Conservation (phyloP, 1,140 invertebrate species). For the Pseudoatta argentina region DNA sequence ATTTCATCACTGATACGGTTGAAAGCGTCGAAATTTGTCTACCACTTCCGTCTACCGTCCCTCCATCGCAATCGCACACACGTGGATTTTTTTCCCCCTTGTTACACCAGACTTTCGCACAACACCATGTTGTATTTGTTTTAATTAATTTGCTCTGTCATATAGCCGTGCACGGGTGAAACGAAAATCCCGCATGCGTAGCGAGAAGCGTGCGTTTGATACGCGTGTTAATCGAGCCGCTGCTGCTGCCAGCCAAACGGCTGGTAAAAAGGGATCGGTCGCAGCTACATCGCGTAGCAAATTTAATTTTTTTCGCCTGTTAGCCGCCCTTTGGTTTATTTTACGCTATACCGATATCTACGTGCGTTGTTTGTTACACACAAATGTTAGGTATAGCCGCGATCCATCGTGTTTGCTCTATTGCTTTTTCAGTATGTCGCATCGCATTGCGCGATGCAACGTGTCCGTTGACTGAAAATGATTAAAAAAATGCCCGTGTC, state of each 20-base stretch:
- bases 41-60: background rate
- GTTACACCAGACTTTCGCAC: slow-evolving; percentile 25
- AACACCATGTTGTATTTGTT: slow-evolving; percentile 53
- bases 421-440: slow-evolving; percentile 57
- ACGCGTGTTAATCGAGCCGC: slow-evolving; percentile 55
- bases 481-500: slow-evolving; percentile 59
- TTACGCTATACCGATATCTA: slow-evolving; percentile 50
- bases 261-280: slow-evolving; percentile 50
- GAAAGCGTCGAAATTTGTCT: slow-evolving; percentile 31
- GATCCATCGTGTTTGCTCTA: slow-evolving; percentile 50
- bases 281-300: slow-evolving; percentile 54
- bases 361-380: slow-evolving; percentile 57
- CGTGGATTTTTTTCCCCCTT: no score
- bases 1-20: background rate
- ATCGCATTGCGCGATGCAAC: slow-evolving; percentile 19
- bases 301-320: slow-evolving; percentile 57
- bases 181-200: slow-evolving; percentile 35
- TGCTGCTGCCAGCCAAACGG: slow-evolving; percentile 31
- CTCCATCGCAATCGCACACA: background rate
- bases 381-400: slow-evolving; percentile 55
- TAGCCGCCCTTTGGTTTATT: slow-evolving; percentile 54
- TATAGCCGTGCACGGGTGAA: slow-evolving; percentile 4
- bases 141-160: slow-evolving; percentile 63
- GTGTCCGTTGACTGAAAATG: slow-evolving; percentile 45
- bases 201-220: slow-evolving; percentile 51